Evolutionary conservation across 2,797 vertebrate species (phyloP).

Genomic region (Salarias fasciatus): DNA sequence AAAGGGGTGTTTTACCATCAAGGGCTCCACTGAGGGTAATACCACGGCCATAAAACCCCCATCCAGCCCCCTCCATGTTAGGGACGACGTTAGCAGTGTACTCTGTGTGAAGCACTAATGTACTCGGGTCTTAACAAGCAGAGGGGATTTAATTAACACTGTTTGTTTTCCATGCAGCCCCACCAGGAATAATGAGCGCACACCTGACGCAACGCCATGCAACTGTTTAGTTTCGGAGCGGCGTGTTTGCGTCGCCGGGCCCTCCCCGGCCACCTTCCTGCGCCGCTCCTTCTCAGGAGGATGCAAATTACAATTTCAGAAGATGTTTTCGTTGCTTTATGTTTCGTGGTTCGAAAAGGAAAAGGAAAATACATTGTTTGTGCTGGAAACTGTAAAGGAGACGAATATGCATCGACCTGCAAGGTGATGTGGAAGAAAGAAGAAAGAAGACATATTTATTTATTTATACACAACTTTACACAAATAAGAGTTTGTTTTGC

Average conservation of each 20-base stretch:
- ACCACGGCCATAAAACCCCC: slow-evolving; percentile 51
- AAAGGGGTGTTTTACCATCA: slow-evolving; percentile 36
- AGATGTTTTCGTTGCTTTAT: slow-evolving; percentile 39
- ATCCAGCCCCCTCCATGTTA: slow-evolving; percentile 45
- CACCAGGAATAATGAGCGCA: slow-evolving; percentile 72
- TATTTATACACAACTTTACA: too few relatives aligned
- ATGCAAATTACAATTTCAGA: slow-evolving; percentile 17
- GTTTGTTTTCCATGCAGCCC: slow-evolving; percentile 82
- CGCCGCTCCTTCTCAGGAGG: slow-evolving; percentile 23
- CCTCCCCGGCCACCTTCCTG: slow-evolving; percentile 32
- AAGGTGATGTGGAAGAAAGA: too few relatives aligned
- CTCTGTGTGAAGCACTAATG: slow-evolving; percentile 50
- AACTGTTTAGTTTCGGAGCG: slow-evolving; percentile 74
- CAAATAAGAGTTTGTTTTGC: too few relatives aligned
- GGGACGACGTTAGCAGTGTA: slow-evolving; percentile 47
- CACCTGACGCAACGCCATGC: slow-evolving; percentile 86
- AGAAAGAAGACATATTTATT: too few relatives aligned
- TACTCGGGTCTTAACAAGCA: slow-evolving; percentile 75
- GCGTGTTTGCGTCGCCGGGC: slow-evolving; percentile 68
- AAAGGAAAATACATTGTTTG: not conserved
- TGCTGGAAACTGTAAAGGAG: not conserved
- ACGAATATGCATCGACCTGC: too few relatives aligned
- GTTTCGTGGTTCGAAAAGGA: not conserved
- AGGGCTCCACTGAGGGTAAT: slow-evolving; percentile 54
- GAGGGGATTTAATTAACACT: slow-evolving; percentile 86